Evolutionary conservation across 2,113 vertebrate species (phyloP), one percentile per base, ranked within the genome.

Genomic region (Circaetus cinerascens): DNA sequence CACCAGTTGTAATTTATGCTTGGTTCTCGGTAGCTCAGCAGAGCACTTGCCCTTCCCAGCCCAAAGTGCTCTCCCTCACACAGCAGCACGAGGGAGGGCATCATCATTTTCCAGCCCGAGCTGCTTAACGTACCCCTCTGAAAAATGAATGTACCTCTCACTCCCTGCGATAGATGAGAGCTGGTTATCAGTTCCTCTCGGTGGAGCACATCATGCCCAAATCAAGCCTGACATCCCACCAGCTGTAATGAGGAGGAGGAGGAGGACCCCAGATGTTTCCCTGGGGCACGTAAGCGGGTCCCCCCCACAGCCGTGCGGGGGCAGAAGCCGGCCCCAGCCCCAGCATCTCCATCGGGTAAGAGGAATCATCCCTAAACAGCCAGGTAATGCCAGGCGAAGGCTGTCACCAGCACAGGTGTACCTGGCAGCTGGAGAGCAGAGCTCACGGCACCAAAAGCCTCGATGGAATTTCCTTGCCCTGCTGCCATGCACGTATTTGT

Each of bases 131-230:
- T 0, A 23, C 23, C 29, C 53, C 41, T 84, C 25, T 5, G 3
- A 63, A 67, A 93, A 59, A 53, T 6, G 5, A 48, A 36, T 2
- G 1, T 11, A 23, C n/a, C 56, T 66, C 43, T 69, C 3, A 0
- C 27, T 43, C 4, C 4, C n/a, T 0, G 0, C 1, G 38, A 34
- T 3, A 40, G 29, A 13, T 0, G 0, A n/a, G 71, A 48, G 25
- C 0, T 63, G 29, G 19, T 32, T 71, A 19, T 51, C 40, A 13
- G 0, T 21, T 64, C 20, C 30, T 74, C 69, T 50, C 4, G 0
- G 29, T 15, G 45, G 13, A 53, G 13, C 0, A 0, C 26, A 23
- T 59, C 16, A 3, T 30, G 19, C 41, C 34, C 21, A 2, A 22
- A 75, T n/a, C 66, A 43, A 38, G 19, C 36, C n/a, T 15, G 29